Base-by-base conservation (phyloP, 2,113 vertebrate genomes). In the Cariama cristata region DNA sequence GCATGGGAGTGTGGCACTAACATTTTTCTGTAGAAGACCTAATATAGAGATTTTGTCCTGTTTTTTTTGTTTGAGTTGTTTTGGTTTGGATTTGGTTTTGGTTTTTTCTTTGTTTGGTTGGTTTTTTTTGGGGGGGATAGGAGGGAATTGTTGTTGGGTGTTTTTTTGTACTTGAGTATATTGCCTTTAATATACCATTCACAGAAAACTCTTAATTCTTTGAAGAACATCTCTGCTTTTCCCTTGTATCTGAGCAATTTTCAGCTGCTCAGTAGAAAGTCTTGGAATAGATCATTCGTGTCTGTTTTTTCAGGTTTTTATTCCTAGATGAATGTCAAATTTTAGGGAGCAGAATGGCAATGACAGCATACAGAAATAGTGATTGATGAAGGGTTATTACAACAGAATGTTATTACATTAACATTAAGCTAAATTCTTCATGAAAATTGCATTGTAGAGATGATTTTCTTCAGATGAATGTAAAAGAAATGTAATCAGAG, bases 111-210 rank as follows among this genome's bases (percentile, higher is more conserved):
- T 21, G 19, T 11, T 49, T 60, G 35, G 9, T 6, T 44, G 33
- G 14, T 3, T 7, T 32, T 33, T 28, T 68, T 44, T 26, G 3
- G 2, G 4, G 3, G 5, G 5, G 23, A 5, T 11, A 21, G 27
- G 11, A 9, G 16, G 5, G 21, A 66, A 56, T 3, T 4, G 8
- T 28, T n/a, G 1, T 24, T 93, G 73, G 2, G 0, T 4, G 2
- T 2, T 42, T 67, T 88, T 69, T 42, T 45, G 2, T 28, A 49
- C 12, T 72, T 69, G 11, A 32, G 15, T 86, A 14, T 69, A 73
- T 35, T 80, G 30, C 9, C 18, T 89, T 62, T 71, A 22, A 58
- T 40, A 52, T 6, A 59, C 8, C 17, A 30, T 63, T 77, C 45
- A 59, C 26, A 92, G 45, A 86, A 79, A 69, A 45, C 11, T 81